Evolutionary conservation across 1,140 invertebrate genomes (phyloP), one percentile per base, ranked within the genome.

Genomic region (Drosophila equinoxialis): DNA sequence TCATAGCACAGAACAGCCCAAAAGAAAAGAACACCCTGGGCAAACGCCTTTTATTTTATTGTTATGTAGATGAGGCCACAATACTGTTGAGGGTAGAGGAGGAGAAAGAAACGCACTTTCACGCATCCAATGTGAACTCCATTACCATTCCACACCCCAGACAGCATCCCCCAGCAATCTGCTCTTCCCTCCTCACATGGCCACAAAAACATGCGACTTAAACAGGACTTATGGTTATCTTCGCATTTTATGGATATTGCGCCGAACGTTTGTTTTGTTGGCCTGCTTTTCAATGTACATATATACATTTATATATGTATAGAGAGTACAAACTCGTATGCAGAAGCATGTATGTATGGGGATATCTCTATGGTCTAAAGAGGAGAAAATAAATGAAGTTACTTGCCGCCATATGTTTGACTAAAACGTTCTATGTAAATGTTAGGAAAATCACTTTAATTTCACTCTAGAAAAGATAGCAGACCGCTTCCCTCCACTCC

Each of bases 221-320:
- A 91, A 74, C 81, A 91, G 89, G 89, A 91, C 89, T 91, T 91
- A 91, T 91, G 81, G 89, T 91, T 90, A 91, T 91, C 89, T 91
- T 71, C 79, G 84, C 84, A 89, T 90, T 91, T 91, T 91, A 91
- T 91, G 89, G 89, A 91, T 91, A 91, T 91, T 91, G 89, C 83
- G 70, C 74, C 69, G 54, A 60, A 68, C 62, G 59, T 60, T 42
- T 65, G n/a, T 75, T 65, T 42, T 65, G n/a, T 71, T 65, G 57
- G 69, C 63, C 71, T 73, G 68, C 65, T 72, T 79, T 74, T 62
- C 71, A 79, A 81, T 83, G 79, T 65, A 41, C 7, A 17, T 17
- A 17, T 17, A 17, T 17, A 17, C 17, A 17, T 17, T 0, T 17
- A 17, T 17, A 33, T 37, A 35, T 35, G 17, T 48, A 48, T 17